phyloP scores from a whole-genome alignment of 2,888 invertebrate species.

The Abrostola triplasia region DNA sequence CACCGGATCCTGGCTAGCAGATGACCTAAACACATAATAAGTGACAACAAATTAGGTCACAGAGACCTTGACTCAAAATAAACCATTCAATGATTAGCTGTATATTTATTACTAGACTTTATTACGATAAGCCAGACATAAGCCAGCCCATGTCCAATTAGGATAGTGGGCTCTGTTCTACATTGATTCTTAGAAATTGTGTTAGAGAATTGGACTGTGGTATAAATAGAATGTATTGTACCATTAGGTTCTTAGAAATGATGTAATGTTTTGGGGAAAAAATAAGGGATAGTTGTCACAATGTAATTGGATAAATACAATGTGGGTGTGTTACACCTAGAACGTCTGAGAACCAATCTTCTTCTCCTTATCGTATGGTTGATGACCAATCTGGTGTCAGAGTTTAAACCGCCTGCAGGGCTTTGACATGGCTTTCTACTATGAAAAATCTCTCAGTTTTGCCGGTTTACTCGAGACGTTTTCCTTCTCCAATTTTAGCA shows the following conservation, averaged over 20 bases:
- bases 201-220: neutral
- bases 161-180: neutral
- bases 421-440: no score
- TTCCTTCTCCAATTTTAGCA: no score
- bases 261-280: neutral
- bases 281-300: neutral
- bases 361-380: no score
- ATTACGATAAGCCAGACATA: neutral
- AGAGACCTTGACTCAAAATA: slow-evolving; percentile 1
- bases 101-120: neutral
- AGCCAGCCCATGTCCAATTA: neutral
- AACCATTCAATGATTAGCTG: slow-evolving; percentile 1
- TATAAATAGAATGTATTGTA: neutral
- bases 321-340: no score
- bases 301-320: no score
- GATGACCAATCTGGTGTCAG: no score
- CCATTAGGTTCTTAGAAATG: neutral
- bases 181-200: neutral
- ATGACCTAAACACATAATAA: no score
- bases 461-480: no score
- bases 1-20: no score
- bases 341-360: no score
- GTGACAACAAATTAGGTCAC: neutral
- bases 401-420: no score
- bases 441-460: no score